Percentiles rank a stretch among this genome's conserved stretches.
Evolutionary conservation across 2,113 vertebrate species (phyloP).

Genomic region (Mugil cephalus): DNA sequence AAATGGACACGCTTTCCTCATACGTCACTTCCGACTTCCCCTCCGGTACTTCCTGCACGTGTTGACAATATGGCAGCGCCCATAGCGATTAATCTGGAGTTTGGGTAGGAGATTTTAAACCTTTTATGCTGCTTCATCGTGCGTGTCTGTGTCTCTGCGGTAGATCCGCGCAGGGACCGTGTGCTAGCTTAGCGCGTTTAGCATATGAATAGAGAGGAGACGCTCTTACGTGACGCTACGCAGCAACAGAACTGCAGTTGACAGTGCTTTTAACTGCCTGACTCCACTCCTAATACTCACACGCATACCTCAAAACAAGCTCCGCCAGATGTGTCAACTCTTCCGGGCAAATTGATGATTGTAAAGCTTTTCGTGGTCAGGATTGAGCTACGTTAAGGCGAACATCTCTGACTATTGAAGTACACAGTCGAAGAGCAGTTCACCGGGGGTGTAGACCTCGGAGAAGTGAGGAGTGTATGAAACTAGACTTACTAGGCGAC

Average conservation of each 20-base stretch:
- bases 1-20: too few species aligned
- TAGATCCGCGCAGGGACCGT: neutral
- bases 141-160: neutral
- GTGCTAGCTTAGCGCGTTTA: neutral
- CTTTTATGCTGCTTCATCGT: fast-evolving
- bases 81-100: conserved; percentile 90
- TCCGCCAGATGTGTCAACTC: too few species aligned
- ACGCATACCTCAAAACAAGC: neutral
- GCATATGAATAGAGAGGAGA: neutral
- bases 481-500: too few species aligned
- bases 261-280: neutral
- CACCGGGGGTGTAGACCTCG: too few species aligned
- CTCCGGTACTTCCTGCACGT: conserved; percentile 67
- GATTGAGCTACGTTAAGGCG: too few species aligned
- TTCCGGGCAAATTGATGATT: too few species aligned
- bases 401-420: too few species aligned
- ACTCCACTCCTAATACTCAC: neutral
- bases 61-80: conserved; percentile 90
- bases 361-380: too few species aligned
- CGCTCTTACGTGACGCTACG: neutral
- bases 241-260: neutral
- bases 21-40: conserved; percentile 65
- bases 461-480: too few species aligned
- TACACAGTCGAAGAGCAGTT: too few species aligned
- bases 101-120: conserved; percentile 86